Evolutionary conservation across 1,140 invertebrate genomes (phyloP).

Genomic region (Nomia melanderi): DNA sequence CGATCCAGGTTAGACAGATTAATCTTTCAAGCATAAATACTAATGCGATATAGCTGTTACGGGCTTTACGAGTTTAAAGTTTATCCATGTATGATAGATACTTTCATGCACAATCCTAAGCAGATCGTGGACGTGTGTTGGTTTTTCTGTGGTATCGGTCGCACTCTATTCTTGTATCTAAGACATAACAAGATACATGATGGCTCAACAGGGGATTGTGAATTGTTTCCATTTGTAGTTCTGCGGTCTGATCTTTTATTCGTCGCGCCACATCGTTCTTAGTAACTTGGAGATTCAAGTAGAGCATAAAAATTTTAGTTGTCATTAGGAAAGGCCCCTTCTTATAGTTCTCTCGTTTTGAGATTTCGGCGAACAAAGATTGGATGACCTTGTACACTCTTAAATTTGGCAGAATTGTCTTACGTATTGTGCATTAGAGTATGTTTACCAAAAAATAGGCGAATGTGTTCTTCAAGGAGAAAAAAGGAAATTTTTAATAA

Average conservation of each 20-base stretch:
- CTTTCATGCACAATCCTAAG: conserved; percentile 54
- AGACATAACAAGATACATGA: conserved; percentile 44
- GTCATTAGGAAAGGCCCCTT: conserved; percentile 49
- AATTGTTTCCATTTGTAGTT: conserved; percentile 49
- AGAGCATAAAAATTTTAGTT: conserved; percentile 54
- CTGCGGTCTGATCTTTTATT: conserved; percentile 33
- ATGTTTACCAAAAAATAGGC: conserved; percentile 74
- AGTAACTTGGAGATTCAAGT: conserved; percentile 46
- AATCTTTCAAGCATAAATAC: conserved; percentile 57
- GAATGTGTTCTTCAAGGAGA: conserved; percentile 23
- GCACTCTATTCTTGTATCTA: conserved; percentile 50
- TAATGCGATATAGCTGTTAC: conserved; percentile 49
- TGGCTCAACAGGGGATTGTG: conserved; percentile 55
- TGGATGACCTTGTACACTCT: conserved; percentile 51
- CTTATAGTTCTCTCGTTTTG: conserved; percentile 54
- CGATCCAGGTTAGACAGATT: conserved; percentile 50
- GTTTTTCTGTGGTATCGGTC: conserved; percentile 52
- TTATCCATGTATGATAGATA: conserved; percentile 54
- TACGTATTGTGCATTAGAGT: conserved; percentile 63
- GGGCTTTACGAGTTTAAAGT: conserved; percentile 47
- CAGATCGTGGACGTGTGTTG: conserved; percentile 54
- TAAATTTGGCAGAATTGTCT: conserved; percentile 56
- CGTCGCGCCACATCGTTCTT: conserved; percentile 42
- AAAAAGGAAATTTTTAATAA: conserved; percentile 38
- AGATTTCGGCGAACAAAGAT: conserved; percentile 58